A percentile compares a stretch with the other conserved stretches of the same genome.
Evolutionary conservation across 2,888 invertebrate species (phyloP).

Genomic region (Agelastica alni): DNA sequence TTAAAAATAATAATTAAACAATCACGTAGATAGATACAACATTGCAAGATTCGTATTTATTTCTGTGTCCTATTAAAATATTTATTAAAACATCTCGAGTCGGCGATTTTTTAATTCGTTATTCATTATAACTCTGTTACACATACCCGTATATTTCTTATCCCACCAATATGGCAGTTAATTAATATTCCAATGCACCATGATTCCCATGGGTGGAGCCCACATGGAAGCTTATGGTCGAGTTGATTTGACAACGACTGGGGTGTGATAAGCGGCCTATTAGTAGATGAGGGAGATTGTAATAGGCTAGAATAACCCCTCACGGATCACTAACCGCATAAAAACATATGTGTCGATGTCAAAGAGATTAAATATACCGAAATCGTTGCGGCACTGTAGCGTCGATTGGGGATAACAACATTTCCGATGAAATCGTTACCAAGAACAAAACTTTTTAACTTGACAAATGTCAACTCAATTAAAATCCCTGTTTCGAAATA

Average conservation of each 20-base stretch:
- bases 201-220: conserved; percentile 30
- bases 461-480: too few species aligned
- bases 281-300: conserved; percentile 28
- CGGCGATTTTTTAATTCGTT: conserved; percentile 6
- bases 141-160: conserved; percentile 14
- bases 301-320: conserved; percentile 30
- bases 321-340: conserved; percentile 41
- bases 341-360: conserved; percentile 6
- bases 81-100: not conserved
- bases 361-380: not conserved
- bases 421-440: too few species aligned
- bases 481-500: too few species aligned
- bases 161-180: conserved; percentile 19
- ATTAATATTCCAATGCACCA: conserved; percentile 27
- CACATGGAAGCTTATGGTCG: conserved; percentile 32
- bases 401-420: too few species aligned
- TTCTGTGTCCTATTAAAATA: conserved; percentile 18
- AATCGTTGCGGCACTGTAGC: too few species aligned
- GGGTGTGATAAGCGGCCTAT: conserved; percentile 44
- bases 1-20: too few species aligned
- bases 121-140: conserved; percentile 2
- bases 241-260: conserved; percentile 39
- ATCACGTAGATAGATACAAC: too few species aligned
- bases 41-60: too few species aligned
- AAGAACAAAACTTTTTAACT: too few species aligned